Conservation (phyloP, 2,113 vertebrate genomes). For the Aythya baeri region DNA sequence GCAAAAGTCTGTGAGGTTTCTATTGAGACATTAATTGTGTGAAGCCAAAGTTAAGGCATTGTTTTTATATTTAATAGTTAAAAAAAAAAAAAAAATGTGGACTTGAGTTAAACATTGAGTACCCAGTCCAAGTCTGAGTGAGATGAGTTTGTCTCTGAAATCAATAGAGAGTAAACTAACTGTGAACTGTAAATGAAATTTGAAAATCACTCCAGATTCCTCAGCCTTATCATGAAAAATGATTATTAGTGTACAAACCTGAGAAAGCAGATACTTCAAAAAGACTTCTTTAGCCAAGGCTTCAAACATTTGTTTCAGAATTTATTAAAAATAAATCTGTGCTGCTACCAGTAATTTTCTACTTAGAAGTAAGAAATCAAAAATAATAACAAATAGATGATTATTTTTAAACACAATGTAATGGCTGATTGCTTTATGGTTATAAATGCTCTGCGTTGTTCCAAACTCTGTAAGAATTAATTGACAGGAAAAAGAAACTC, state of each 20-base stretch:
- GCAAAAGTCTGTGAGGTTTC: not conserved
- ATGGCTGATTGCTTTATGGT: not conserved
- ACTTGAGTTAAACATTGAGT: not conserved
- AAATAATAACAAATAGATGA: not conserved
- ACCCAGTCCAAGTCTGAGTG: not conserved
- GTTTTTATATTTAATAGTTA: not conserved
- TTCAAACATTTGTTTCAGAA: not conserved
- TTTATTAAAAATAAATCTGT: not conserved
- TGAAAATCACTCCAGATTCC: not conserved
- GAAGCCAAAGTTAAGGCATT: not conserved
- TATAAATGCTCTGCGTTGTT: not conserved
- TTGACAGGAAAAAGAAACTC: not conserved
- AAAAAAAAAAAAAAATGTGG: too few species aligned
- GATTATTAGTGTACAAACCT: not conserved
- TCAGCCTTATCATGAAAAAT: not conserved
- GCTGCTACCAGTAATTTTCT: not conserved
- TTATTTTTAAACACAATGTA: not conserved
- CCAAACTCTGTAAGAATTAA: not conserved
- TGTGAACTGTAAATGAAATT: not conserved
- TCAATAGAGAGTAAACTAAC: not conserved
- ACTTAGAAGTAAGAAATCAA: not conserved
- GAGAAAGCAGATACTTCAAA: not conserved
- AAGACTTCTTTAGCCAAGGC: rapidly evolving
- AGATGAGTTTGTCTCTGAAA: not conserved
- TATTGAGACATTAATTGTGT: not conserved